phyloP scores from a whole-genome alignment of 1,140 invertebrate species.

The Magallana gigas region DNA sequence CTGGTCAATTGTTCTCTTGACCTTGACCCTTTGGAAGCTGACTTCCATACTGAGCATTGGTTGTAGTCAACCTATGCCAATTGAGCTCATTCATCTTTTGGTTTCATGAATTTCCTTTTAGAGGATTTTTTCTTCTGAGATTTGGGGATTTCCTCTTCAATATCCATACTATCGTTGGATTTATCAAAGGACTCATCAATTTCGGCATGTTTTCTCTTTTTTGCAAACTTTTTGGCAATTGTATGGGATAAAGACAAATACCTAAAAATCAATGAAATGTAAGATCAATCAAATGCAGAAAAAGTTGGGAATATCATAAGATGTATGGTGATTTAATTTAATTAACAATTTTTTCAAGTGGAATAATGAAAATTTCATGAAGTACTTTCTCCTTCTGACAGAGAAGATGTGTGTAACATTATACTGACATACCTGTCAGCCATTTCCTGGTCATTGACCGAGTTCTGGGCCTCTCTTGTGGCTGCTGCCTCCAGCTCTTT shows the following conservation, averaged over 20 bases:
- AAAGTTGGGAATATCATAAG: too few relatives aligned
- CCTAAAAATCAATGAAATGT: conserved; percentile 40
- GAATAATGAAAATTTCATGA: too few relatives aligned
- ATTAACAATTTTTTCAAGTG: too few relatives aligned
- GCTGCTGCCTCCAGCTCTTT: conserved; percentile 52
- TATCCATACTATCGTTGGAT: not conserved
- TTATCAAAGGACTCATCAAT: conserved; percentile 46
- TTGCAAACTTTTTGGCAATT: conserved; percentile 58
- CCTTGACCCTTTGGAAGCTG: too few relatives aligned
- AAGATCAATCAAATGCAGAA: not conserved
- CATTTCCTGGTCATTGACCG: conserved; percentile 61
- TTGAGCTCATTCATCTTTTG: conserved; percentile 19
- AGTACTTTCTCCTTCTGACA: not conserved
- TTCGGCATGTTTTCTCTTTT: conserved; percentile 54
- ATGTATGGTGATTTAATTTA: too few relatives aligned
- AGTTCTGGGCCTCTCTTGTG: conserved; percentile 52
- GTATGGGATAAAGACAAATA: conserved; percentile 57
- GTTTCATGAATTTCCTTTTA: conserved; percentile 22
- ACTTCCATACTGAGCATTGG: too few relatives aligned
- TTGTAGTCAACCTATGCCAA: not conserved
- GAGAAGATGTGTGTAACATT: too few relatives aligned
- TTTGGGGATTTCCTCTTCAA: not conserved
- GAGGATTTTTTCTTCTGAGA: not conserved
- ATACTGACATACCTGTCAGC: conserved; percentile 50
- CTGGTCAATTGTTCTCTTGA: too few relatives aligned